Base-by-base conservation (phyloP, 2,113 vertebrate genomes). In the Syrmaticus mikado region DNA sequence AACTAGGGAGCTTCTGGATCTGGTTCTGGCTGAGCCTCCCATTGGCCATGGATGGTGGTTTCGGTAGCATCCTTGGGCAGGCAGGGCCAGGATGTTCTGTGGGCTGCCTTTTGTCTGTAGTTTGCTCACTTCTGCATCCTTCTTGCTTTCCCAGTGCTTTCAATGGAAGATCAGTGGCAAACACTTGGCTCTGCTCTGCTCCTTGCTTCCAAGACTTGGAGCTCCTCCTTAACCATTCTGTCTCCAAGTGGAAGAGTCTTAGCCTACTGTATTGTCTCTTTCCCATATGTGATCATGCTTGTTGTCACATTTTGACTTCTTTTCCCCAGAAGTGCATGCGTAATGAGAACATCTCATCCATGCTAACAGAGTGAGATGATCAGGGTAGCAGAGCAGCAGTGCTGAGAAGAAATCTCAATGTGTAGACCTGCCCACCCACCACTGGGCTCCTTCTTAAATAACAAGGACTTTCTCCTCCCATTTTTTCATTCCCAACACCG, bases 101-200 rank as follows among this genome's bases (percentile, higher is more conserved):
- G 1, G 53, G 58, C 36, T 50, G 11, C 6, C 12, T 6, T 1
- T 5, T 32, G 28, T 41, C 27, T 0, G 0, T 16, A 7, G 5
- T 25, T 53, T 60, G 52, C 73, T 34, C 6, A 36, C n/a, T 38
- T 74, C 67, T 45, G 46, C 11, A 17, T 65, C 61, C 25, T 41
- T 25, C 67, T n/a, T 21, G 20, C 22, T 70, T 28, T 86, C 32
- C 34, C 22, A 19, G 13, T 14, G 61, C 34, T 55, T 17, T 19
- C 22, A 62, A 22, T 8, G 7, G 22, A 34, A 68, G 24, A 32
- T 3, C 7, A 1, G n/a, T n/a, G n/a, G 19, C 1, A 2, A 73
- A 41, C 0, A 1, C 61, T 50, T 67, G 40, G n/a, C 21, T 28
- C 28, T 65, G n/a, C 20, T 68, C 27, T 65, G n/a, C 19, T 75